Conservation (phyloP, 1,140 invertebrate genomes). For the Trachymyrmex septentrionalis region DNA sequence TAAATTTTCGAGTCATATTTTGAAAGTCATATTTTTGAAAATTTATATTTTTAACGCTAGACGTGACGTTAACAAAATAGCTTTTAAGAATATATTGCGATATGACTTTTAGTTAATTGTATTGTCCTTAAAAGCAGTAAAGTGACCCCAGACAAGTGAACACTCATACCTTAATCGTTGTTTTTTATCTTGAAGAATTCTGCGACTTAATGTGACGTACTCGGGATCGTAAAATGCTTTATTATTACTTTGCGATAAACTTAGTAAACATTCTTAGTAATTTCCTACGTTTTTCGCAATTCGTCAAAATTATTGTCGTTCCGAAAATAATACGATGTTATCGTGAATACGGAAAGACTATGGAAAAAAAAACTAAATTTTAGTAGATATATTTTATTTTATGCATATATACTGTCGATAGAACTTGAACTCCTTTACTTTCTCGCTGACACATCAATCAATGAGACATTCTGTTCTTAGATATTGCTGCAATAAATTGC, state of each 20-base stretch:
- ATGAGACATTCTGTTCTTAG: neutral
- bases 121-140: slow-evolving; percentile 5
- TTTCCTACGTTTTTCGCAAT: neutral
- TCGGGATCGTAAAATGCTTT: neutral
- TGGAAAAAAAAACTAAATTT: neutral
- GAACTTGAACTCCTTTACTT: neutral
- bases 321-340: neutral
- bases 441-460: neutral
- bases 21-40: neutral
- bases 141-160: neutral
- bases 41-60: neutral
- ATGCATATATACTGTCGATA: neutral
- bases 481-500: neutral
- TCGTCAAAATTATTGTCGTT: neutral
- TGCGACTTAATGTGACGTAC: too few relatives aligned
- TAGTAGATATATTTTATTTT: neutral
- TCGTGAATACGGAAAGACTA: neutral
- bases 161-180: neutral
- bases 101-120: neutral
- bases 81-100: neutral
- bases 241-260: neutral
- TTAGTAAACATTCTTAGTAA: neutral
- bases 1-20: neutral
- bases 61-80: neutral
- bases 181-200: slow-evolving; percentile 3